A percentile compares a stretch with the other conserved stretches of the same genome.
Conservation (phyloP, 1,140 invertebrate species). For the Cryptotermes secundus region DNA sequence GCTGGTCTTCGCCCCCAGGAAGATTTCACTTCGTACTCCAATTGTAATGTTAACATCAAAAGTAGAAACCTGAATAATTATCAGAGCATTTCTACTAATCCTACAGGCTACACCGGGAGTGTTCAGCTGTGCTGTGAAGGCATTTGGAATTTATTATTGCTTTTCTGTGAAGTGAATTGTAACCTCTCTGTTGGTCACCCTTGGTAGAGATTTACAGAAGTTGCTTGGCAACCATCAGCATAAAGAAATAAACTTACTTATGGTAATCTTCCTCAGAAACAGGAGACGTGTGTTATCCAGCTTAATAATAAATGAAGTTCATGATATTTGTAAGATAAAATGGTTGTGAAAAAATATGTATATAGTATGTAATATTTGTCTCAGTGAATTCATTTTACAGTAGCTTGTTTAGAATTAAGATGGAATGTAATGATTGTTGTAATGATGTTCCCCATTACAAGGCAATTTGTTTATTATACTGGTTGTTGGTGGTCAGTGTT, state of each 20-base stretch:
- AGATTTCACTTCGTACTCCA: no score
- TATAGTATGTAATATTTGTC: neutral
- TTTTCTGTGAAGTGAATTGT: no score
- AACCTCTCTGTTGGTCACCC: no score
- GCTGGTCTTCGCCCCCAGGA: no score
- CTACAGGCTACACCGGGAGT: no score
- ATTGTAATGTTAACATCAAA: no score
- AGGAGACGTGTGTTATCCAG: neutral
- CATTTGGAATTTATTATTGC: no score
- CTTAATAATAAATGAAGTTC: neutral
- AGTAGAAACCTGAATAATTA: no score
- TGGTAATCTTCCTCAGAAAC: neutral
- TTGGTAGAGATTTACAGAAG: no score
- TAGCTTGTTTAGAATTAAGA: neutral
- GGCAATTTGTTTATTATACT: neutral
- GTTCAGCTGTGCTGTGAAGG: no score
- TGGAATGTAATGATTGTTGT: neutral
- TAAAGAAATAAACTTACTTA: neutral
- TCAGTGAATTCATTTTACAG: neutral
- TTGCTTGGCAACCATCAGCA: no score
- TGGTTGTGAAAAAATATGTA: constrained; percentile 17
- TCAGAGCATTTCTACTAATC: no score
- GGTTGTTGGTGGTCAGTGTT: neutral
- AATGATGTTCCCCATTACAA: constrained; percentile 12
- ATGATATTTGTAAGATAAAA: constrained; percentile 15